Evolutionary conservation across 2,888 invertebrate genomes (phyloP), one percentile per base, ranked within the genome.

Genomic region (Stenotaenia linearis): DNA sequence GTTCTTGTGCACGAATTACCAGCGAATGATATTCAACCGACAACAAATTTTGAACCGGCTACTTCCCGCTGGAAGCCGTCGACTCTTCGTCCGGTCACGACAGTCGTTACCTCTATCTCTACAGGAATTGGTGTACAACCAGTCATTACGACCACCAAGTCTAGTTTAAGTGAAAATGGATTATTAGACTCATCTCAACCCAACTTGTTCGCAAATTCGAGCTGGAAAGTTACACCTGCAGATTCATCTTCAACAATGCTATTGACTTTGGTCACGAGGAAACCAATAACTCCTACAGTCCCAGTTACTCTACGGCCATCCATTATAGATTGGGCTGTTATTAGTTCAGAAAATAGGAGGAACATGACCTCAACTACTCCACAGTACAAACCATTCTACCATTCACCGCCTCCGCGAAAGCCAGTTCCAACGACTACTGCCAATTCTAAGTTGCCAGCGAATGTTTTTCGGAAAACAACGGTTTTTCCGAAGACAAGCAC

Each of bases 1-100:
- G 12, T 12, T 12, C 23, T 1, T 25, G 9, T 61, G 61, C 12
- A 0, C 3, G 87, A 1, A 83, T 86, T 4, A 86, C 86, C 0
- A 85, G 28, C 45, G 12, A 77, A 77, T 25, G 77, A 77, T 23
- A 9, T 77, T 4, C 4, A 30, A 15, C 32, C 32, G 2, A 21
- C 32, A 10, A 6, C 30, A 25, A 21, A 30, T 28, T n/a, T n/a
- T 12, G 37, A 30, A 28, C 10, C n/a, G 18, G 10, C 37, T 21
- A 15, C 75, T 10, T 35, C 21, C 7, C 45, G 25, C 10, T 77
- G 40, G 75, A 75, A 37, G n/a, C 2, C 35, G 0, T 21, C 61
- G n/a, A 23, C 40, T 3, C 77, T 28, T 21, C 45, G 1, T 77
- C 45, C 23, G 9, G 35, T 3, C 12, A 18, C 75, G 1, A 21